These are phyloP conservation scores for Clarias platycephalus DNA, from an alignment of 2,797 vertebrate genomes.

Conservation along the genomic window DNA sequence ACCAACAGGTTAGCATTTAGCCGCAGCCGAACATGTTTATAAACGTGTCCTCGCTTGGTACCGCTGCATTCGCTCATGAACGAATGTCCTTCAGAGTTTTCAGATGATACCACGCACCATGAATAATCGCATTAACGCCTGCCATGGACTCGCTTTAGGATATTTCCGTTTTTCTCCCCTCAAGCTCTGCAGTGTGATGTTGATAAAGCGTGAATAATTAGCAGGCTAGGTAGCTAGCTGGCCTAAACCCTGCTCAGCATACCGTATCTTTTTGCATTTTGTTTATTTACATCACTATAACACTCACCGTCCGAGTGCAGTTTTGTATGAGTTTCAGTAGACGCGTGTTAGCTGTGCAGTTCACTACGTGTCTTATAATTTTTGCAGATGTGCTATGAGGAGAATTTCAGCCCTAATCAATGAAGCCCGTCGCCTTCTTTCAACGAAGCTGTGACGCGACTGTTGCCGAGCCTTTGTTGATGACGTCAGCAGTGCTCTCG, in stretches of 20 bases:
- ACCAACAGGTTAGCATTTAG: conserved; percentile 31
- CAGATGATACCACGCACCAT: neutral
- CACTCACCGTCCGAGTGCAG: conserved; percentile 71
- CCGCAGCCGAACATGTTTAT: conserved; percentile 17
- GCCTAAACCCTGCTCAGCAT: conserved; percentile 8
- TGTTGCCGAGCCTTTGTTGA: conserved; percentile 48
- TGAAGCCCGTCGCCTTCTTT: conserved; percentile 66
- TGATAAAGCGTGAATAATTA: conserved; percentile 49
- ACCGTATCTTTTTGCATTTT: neutral
- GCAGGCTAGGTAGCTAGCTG: conserved; percentile 56
- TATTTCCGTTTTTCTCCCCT: neutral
- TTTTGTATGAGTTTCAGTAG: conserved; percentile 49
- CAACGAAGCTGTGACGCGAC: conserved; percentile 50
- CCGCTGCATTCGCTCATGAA: neutral
- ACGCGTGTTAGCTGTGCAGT: neutral
- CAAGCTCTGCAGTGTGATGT: neutral
- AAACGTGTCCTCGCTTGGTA: neutral
- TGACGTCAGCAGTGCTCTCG: conserved; percentile 37
- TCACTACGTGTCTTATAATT: conserved; percentile 19
- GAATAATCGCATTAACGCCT: neutral
- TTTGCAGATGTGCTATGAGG: conserved; percentile 51
- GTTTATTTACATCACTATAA: neutral
- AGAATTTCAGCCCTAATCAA: conserved; percentile 73
- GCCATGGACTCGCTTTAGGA: neutral
- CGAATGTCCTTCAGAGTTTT: neutral